Evolutionary conservation across 2,797 vertebrate genomes (phyloP), one percentile per base, ranked within the genome.

Genomic region (Chelmon rostratus): DNA sequence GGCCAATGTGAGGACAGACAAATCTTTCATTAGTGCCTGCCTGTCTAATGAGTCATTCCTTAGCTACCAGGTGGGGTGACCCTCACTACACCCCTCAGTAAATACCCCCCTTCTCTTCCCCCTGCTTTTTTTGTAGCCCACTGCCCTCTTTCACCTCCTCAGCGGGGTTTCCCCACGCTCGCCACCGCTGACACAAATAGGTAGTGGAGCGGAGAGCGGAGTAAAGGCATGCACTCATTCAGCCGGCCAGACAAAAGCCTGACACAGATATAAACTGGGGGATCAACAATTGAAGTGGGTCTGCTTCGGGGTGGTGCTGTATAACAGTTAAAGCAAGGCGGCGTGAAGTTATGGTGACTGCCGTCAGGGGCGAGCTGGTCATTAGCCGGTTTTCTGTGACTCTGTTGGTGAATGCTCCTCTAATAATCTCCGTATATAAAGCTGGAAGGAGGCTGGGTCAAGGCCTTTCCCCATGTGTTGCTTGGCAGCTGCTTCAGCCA

Each of bases 31-130:
- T 91, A 92, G 85, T 69, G 86, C 79, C 88, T 62, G 86, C 76
- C 82, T 74, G 76, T 92, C 81, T 88, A 92, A 90, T 91, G 89
- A 91, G 70, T 92, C 92, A 93, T 92, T 94, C 92, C 91, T 92
- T 76, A 81, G 90, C 91, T 86, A 87, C 87, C 92, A 93, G 91
- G 91, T 94, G 91, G 90, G 84, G 83, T 88, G 88, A 90, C 86
- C 88, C 91, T 86, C 76, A 68, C 73, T 81, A 72, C 44, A 33
- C 31, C 19, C 57, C 44, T 19, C 75, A 68, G 38, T 81, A 78
- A 67, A 84, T 68, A 66, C 18, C 74, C 64, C 64, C 9, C 42
- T 35, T 83, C 85, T 77, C 68, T 84, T 76, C 63, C 28, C 57
- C 72, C 56, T 61, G 16, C 59, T 79, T 86, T 86, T 68, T 76